Evolutionary conservation across 92 coral and sea anemone genomes (phyloP).

Genomic region (Micromussa lordhowensis): DNA sequence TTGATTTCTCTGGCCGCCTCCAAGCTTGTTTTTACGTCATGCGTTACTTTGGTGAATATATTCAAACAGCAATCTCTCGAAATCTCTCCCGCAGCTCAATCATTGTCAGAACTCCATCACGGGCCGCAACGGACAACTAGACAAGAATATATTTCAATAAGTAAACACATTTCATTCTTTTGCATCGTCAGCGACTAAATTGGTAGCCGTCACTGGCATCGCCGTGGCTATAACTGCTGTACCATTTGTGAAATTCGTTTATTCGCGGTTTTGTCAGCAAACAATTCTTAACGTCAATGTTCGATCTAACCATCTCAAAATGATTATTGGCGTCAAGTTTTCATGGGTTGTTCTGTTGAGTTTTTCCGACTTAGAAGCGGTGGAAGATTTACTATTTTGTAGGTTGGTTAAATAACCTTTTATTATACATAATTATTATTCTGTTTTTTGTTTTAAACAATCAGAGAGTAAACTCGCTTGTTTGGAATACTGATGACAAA

Average conservation of each 20-base stretch:
- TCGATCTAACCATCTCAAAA: neutral
- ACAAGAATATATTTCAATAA: neutral
- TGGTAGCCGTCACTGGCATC: neutral
- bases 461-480: neutral
- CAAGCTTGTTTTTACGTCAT: neutral
- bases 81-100: neutral
- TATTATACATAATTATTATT: neutral
- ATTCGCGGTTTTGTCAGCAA: neutral
- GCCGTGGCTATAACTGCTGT: neutral
- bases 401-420: neutral
- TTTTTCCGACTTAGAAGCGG: neutral
- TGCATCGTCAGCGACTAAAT: neutral
- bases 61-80: neutral
- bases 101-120: neutral
- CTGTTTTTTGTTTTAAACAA: slow-evolving; percentile 6
- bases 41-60: neutral
- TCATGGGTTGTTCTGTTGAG: neutral
- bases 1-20: slow-evolving; percentile 8
- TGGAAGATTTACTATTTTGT: neutral
- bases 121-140: neutral
- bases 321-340: neutral
- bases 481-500: slow-evolving; percentile 26
- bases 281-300: neutral
- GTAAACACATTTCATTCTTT: neutral
- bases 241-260: neutral